Evolutionary conservation across 35 echinoderm and acorn worm genomes (phyloP), one percentile per base, ranked within the genome.

Genomic region (Apostichopus japonicus): DNA sequence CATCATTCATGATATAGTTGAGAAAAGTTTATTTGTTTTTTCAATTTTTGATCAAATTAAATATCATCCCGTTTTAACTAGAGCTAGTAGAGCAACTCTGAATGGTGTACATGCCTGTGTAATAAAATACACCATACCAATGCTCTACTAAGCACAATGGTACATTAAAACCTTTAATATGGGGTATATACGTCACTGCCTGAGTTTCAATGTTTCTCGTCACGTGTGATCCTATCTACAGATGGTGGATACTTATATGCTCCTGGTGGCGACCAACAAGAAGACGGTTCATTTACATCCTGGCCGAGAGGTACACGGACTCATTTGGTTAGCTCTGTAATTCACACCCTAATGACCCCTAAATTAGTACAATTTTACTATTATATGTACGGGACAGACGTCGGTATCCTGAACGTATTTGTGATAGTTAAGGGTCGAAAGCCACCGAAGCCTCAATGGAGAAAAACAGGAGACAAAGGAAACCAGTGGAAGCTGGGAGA

Each of bases 331-430:
- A 95, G 94, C 33, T 93, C 94, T 6, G 89, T 91, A 17, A 63
- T 98, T 6, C 81, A 53, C 8, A 94, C 94, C 10, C 59, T 56
- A 17, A 73, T 78, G 24, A 77, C 73, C 13, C 84, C 87, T 13
- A 95, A 96, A 25, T 27, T 99, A 5, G 53, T 99, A 1, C 87
- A 95, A 6, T 99, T 99, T 56, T 95, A 94, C 67, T 95, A 95
- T 71, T 93, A 79, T 55, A 99, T 98, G 97, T 96, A 80, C 56
- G 97, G 97, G 17, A 93, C 86, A 61, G 57, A 83, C 55, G 61
- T 99, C 7, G 95, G 95, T 6, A 86, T 88, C n/a, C 55, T 99
- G 11, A 95, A 96, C 11, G 93, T 93, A n/a, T 99, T 95, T 55
- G 88, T 96, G 54, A 57, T 96, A 0, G 65, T 96, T 5, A 72